These are phyloP conservation scores for Tonatia bakeri DNA, from an alignment of 2,113 vertebrate species.

Conservation along the genomic window DNA sequence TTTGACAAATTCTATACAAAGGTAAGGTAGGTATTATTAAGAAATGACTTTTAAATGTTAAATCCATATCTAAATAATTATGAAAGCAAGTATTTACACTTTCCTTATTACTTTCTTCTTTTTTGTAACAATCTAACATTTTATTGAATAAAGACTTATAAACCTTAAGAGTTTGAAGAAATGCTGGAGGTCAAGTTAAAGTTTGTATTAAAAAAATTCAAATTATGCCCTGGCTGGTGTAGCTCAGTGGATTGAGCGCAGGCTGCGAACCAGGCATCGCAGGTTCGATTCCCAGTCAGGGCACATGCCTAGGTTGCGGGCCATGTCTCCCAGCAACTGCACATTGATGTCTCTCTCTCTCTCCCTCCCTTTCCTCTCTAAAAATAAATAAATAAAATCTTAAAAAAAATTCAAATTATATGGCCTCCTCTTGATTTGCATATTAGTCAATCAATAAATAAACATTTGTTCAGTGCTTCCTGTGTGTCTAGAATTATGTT, in stretches of 20 bases:
- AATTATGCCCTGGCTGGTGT: too few relatives aligned
- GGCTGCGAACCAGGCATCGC: too few relatives aligned
- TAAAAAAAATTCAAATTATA: conserved; percentile 41
- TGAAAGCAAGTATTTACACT: not conserved
- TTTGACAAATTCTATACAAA: conserved; percentile 1
- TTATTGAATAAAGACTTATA: conserved; percentile 12
- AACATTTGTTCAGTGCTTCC: conserved; percentile 32
- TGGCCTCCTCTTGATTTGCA: conserved; percentile 5
- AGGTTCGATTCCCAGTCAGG: too few relatives aligned
- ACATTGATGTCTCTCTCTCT: too few relatives aligned
- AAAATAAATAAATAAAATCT: too few relatives aligned
- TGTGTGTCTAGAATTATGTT: conserved; percentile 21
- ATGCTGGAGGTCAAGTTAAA: conserved; percentile 18
- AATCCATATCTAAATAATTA: not conserved
- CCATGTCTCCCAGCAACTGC: too few relatives aligned
- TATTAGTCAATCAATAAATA: conserved; percentile 39
- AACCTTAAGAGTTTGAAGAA: not conserved
- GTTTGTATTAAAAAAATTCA: conserved; percentile 17
- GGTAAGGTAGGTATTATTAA: not conserved
- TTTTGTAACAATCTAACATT: conserved; percentile 1
- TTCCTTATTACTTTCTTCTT: not conserved
- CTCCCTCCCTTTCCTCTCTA: too few relatives aligned
- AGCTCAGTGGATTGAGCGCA: too few relatives aligned
- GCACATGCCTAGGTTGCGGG: too few relatives aligned
- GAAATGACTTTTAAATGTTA: conserved; percentile 16